Base-by-base conservation (phyloP, 2,797 vertebrate genomes). In the Aphelocoma californica region DNA sequence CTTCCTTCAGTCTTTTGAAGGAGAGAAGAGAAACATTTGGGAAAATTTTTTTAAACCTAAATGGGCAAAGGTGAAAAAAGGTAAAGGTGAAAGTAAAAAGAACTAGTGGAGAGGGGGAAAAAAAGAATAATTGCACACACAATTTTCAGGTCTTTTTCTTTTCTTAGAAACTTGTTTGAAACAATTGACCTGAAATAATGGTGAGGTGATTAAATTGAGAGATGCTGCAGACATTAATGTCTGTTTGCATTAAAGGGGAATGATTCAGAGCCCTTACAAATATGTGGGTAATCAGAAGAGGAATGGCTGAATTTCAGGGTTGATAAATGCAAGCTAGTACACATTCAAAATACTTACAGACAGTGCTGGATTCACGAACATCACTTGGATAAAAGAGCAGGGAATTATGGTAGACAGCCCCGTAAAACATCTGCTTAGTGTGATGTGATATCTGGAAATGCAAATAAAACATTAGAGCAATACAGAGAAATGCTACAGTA, bases 191-290 rank as follows among this genome's bases (percentile, higher is more conserved):
- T 74, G 70, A 88, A 86, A 80, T 1, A 2, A 90, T 31, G 28
- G 21, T 67, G 32, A 89, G 6, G n/a, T 77, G 66, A 84, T 88
- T 81, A 86, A 91, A 86, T 4, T 62, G 71, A 86, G 80, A 77
- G 64, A 87, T 86, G 60, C 29, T 8, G 4, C 42, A 90, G 81
- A 86, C 5, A 48, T 90, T 92, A 91, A 54, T 66, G 80, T 85
- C 70, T 90, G 40, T 64, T 83, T 92, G 28, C 78, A 48, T 88
- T 95, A 95, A 61, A 82, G 42, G n/a, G 25, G 54, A 81, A 75
- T 54, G 58, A 88, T 72, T 88, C 57, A 79, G 88, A 83, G 62
- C 51, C 62, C 58, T 95, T 73, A 67, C 36, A 93, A 92, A 77
- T 92, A 81, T 34, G 14, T 29, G 50, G 66, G 58, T 57, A 92